Percentiles rank a stretch among this genome's conserved stretches.
These are phyloP conservation scores for Druceiella hillmani DNA, from an alignment of 2,888 invertebrate genomes.

Conservation along the genomic window DNA sequence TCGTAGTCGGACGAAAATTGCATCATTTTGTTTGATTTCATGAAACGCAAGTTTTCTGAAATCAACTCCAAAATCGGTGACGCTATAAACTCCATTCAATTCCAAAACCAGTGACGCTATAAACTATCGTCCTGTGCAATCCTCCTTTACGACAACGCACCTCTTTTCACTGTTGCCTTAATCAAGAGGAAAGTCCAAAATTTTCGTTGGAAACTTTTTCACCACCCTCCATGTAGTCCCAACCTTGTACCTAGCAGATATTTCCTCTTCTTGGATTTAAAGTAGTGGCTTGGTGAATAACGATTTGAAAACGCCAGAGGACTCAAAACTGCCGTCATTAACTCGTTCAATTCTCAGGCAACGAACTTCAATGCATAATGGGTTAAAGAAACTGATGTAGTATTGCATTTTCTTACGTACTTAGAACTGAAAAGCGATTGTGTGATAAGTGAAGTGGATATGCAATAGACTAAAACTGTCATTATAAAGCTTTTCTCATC, in stretches of 20 bases:
- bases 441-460: too few species aligned
- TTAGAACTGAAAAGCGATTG: not conserved
- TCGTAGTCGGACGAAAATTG: not conserved
- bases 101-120: not conserved
- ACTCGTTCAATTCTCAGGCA: too few species aligned
- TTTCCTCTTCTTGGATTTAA: not conserved
- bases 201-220: not conserved
- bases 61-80: too few species aligned
- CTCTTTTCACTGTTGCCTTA: not conserved
- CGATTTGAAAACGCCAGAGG: constrained; percentile 1
- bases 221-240: constrained; percentile 1
- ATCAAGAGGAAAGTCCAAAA: not conserved
- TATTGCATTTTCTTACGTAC: not conserved
- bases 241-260: constrained; percentile 1
- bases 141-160: constrained; percentile 1
- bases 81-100: not conserved
- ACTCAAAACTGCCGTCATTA: not conserved
- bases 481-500: not conserved
- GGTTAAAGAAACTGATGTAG: too few species aligned
- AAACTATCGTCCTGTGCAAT: not conserved
- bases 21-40: constrained; percentile 1
- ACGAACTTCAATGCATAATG: too few species aligned
- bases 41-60: too few species aligned
- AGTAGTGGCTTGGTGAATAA: constrained; percentile 1
- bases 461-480: not conserved